Evolutionary conservation across 2,113 vertebrate species (phyloP).

Genomic region (Rhea americana): DNA sequence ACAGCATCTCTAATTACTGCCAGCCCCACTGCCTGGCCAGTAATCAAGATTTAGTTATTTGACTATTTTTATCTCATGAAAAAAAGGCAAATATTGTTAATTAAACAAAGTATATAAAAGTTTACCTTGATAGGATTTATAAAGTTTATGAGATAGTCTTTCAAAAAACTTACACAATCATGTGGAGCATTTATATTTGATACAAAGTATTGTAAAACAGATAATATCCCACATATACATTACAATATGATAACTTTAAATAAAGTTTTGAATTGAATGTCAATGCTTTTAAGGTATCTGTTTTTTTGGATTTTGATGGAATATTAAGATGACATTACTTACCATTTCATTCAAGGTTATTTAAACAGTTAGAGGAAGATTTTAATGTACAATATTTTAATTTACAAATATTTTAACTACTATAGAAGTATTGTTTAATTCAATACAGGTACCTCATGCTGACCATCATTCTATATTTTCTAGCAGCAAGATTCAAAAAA

Average conservation of each 20-base stretch:
- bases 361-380: not conserved
- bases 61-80: not conserved
- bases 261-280: slow-evolving; percentile 36
- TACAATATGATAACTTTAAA: not conserved
- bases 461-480: too few species aligned
- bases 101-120: not conserved
- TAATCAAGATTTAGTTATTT: not conserved
- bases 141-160: not conserved
- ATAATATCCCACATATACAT: not conserved
- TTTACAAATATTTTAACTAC: slow-evolving; percentile 14
- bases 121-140: not conserved
- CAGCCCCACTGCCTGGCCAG: not conserved
- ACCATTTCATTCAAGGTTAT: not conserved
- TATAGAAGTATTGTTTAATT: not conserved
- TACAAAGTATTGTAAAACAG: not conserved
- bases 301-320: not conserved
- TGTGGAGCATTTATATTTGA: not conserved
- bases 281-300: slow-evolving; percentile 49
- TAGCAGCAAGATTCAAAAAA: too few species aligned
- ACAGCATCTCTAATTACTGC: not conserved
- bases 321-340: slow-evolving; percentile 42
- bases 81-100: not conserved
- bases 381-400: slow-evolving; percentile 30
- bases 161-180: not conserved
- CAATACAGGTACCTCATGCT: not conserved